Conservation (phyloP, 2,113 vertebrate species). For the Gambusia affinis region DNA sequence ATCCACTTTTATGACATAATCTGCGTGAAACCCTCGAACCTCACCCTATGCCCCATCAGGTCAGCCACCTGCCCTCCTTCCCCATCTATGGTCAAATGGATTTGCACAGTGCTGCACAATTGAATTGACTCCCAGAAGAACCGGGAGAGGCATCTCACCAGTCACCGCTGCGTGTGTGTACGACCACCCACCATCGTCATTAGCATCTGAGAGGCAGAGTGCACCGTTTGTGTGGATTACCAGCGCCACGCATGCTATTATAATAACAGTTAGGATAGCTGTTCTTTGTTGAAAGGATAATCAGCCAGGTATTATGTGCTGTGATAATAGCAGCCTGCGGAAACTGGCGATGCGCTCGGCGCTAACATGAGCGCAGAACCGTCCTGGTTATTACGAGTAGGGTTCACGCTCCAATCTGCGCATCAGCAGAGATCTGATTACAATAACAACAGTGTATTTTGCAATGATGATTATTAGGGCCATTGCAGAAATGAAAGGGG, state of each 20-base stretch:
- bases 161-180: slow-evolving; percentile 51
- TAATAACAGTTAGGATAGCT: slow-evolving; percentile 70
- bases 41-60: neutral
- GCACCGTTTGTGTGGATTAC: slow-evolving; percentile 66
- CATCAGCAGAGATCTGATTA: slow-evolving; percentile 68
- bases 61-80: neutral
- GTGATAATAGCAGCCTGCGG: slow-evolving; percentile 72
- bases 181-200: slow-evolving; percentile 73
- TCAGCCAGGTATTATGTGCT: slow-evolving; percentile 78
- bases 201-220: slow-evolving; percentile 66
- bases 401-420: slow-evolving; percentile 65
- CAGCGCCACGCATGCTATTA: slow-evolving; percentile 63
- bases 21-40: neutral
- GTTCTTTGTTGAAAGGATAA: slow-evolving; percentile 74
- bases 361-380: slow-evolving; percentile 54
- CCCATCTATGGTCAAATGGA: slow-evolving; percentile 36
- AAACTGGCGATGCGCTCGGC: slow-evolving; percentile 59
- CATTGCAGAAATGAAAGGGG: slow-evolving; percentile 50
- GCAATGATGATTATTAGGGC: slow-evolving; percentile 71
- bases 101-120: slow-evolving; percentile 5
- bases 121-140: slow-evolving; percentile 45
- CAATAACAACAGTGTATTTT: slow-evolving; percentile 57
- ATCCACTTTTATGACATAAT: slow-evolving; percentile 53
- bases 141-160: slow-evolving; percentile 31
- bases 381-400: slow-evolving; percentile 64